Evolutionary conservation across 2,113 vertebrate genomes (phyloP).

Genomic region (Passerina amoena): DNA sequence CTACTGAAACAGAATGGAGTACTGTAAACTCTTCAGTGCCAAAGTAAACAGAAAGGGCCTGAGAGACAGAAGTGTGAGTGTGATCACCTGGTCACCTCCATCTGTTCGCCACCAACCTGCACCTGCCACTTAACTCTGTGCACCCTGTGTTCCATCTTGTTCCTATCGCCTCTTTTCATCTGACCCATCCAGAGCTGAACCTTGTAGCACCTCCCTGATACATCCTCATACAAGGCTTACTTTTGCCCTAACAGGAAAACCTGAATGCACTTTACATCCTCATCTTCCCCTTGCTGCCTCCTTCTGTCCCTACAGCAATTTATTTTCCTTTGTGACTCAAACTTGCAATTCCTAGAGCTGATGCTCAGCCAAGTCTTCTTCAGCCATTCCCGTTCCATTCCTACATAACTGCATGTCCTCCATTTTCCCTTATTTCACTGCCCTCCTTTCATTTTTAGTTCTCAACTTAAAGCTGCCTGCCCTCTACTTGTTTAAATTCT

Average conservation of each 20-base stretch:
- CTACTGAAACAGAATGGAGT: background rate
- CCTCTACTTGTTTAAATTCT: background rate
- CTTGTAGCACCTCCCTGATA: background rate
- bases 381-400: background rate
- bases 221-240: background rate
- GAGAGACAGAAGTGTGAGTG: background rate
- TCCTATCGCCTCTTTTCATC: background rate
- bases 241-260: background rate
- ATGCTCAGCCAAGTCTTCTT: background rate
- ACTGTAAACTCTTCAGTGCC: background rate
- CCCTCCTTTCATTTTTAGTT: background rate
- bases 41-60: background rate
- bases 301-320: background rate
- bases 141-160: background rate
- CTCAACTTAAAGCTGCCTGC: background rate
- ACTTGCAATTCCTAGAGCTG: background rate
- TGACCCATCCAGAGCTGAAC: background rate
- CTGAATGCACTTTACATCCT: background rate
- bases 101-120: background rate
- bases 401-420: background rate
- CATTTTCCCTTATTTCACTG: background rate
- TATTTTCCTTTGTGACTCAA: background rate
- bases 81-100: background rate
- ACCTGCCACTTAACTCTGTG: background rate
- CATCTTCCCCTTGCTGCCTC: background rate